Percentiles rank a stretch among this genome's conserved stretches.
phyloP scores from a whole-genome alignment of 2,113 vertebrate species.

The Oncorhynchus kisutch region DNA sequence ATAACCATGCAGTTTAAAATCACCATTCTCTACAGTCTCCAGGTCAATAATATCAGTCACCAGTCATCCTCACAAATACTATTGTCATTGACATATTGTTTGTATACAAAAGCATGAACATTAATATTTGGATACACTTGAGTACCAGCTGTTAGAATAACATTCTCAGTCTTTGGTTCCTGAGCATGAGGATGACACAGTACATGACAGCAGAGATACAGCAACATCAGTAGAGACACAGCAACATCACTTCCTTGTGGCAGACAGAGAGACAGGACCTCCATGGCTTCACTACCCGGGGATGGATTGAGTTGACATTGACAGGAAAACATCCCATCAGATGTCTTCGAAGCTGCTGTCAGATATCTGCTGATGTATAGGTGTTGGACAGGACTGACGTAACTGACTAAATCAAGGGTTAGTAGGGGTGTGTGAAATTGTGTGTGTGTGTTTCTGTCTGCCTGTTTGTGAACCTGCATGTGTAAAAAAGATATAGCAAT shows the following conservation, averaged over 20 bases:
- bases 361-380: not conserved
- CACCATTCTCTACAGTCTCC: not conserved
- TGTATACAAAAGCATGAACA: conserved; percentile 30
- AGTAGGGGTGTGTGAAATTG: too few relatives aligned
- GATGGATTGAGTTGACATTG: conserved; percentile 23
- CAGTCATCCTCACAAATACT: not conserved
- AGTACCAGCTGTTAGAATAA: conserved; percentile 27
- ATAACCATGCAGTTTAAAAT: conserved; percentile 50
- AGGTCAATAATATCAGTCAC: not conserved
- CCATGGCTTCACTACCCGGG: conserved; percentile 16
- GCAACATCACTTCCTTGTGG: conserved; percentile 4
- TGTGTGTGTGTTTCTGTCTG: too few relatives aligned
- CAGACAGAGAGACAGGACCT: conserved; percentile 24
- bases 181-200: conserved; percentile 55
- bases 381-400: not conserved
- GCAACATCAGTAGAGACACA: conserved; percentile 39
- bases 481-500: conserved; percentile 9
- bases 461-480: not conserved
- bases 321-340: not conserved
- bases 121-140: conserved; percentile 36
- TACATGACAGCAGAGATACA: too few relatives aligned
- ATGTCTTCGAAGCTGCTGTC: not conserved
- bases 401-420: too few relatives aligned
- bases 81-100: not conserved
- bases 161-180: conserved; percentile 64